Base-by-base conservation (phyloP, 2,113 vertebrate species). In the Carassius gibelio region DNA sequence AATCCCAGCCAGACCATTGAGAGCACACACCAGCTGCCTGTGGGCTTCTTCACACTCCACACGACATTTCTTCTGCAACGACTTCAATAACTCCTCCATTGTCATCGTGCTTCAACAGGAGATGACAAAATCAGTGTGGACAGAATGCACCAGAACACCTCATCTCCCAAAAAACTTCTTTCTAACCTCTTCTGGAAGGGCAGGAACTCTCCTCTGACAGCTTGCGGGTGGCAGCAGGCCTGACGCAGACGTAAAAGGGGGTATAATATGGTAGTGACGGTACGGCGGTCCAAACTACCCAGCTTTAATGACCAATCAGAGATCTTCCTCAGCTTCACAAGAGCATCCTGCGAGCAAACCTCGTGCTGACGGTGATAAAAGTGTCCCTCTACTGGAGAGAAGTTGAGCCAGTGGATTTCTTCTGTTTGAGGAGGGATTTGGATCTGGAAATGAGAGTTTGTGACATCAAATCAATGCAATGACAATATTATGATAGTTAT, bases 341-440 rank as follows among this genome's bases (percentile, higher is more conserved):
- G 90, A 0, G 96, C 97, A 68, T 99, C 98, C 92, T 98, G 98
- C 87, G 97, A 99, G 93, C 98, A 99, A 90, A 98, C 97, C 85
- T 99, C 98, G 1, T 98, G 98, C 92, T 99, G 98, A 1, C 98
- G 96, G 89, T 98, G 97, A 91, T 99, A 99, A 91, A 99, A 99
- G 91, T 99, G 98, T 72, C 97, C 96, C 91, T 99, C 98, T 15
- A 99, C 98, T 0, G 98, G 98, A 77, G 98, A 99, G 91, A 99
- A 99, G 85, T 95, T 93, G 38, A 99, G 95, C 98, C 98, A 99
- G 91, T 99, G 97, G 10, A 95, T 88, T 88, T 99, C 97, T 91
- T 99, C 98, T 1, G 96, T 98, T 93, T 99, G 98, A 80, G 97
- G 95, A 0, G 98, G 98, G 2, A 99, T 99, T 88, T 99, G 97